Percentiles rank a stretch among this genome's conserved stretches.
Evolutionary conservation across 2,797 vertebrate genomes (phyloP).

Genomic region (Heteromormyrus szaboi): DNA sequence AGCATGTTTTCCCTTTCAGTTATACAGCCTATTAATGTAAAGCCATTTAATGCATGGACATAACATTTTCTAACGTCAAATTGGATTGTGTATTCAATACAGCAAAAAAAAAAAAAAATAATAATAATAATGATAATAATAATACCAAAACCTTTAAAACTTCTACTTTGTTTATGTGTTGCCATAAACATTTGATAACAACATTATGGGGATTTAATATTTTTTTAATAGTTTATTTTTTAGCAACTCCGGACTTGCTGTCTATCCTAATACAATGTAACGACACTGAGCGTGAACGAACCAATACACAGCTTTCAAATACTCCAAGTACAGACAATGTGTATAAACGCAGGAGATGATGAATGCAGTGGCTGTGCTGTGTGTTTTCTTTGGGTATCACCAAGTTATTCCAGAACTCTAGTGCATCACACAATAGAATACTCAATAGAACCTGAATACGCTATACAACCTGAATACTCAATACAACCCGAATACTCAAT

Average conservation of each 20-base stretch:
- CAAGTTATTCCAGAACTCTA: not conserved
- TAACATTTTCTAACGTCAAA: not conserved
- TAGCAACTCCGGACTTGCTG: not conserved
- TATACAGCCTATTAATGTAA: not conserved
- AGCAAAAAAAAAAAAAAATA: not conserved
- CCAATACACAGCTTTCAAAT: not conserved
- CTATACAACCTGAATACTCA: not conserved
- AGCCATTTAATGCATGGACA: not conserved
- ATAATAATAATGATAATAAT: too few species aligned
- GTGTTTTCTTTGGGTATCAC: not conserved
- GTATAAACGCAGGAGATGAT: not conserved
- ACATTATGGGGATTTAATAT: not conserved
- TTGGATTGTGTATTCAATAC: not conserved
- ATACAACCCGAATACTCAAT: not conserved
- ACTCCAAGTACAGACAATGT: not conserved
- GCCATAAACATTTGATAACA: not conserved
- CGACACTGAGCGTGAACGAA: not conserved
- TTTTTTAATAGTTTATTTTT: not conserved
- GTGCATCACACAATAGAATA: not conserved
- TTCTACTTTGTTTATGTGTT: not conserved
- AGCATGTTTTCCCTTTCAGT: not conserved
- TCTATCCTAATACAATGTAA: not conserved
- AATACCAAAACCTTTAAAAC: not conserved
- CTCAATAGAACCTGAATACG: not conserved
- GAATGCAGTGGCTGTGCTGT: not conserved